These are phyloP conservation scores for Microcaecilia unicolor DNA, from an alignment of 2,797 vertebrate genomes.

Conservation along the genomic window DNA sequence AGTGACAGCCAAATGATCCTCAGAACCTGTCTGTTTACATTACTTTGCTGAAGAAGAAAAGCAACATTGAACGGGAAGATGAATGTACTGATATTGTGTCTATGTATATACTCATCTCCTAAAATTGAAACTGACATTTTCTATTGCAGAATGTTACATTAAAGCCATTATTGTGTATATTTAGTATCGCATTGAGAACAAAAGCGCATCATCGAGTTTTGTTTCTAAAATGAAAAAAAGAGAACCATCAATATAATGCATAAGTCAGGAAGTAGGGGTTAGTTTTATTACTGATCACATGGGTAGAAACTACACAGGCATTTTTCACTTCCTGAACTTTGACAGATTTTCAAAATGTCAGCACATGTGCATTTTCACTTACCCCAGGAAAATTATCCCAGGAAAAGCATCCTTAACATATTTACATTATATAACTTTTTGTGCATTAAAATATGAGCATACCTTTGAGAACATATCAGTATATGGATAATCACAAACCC, in stretches of 20 bases:
- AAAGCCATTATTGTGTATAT: constrained; percentile 17
- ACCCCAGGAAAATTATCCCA: too few relatives aligned
- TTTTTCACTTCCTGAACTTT: too few relatives aligned
- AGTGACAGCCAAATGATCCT: not conserved
- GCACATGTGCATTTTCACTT: too few relatives aligned
- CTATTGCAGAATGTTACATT: constrained; percentile 5
- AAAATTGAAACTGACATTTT: constrained; percentile 33
- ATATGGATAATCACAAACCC: too few relatives aligned
- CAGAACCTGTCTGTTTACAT: constrained; percentile 14
- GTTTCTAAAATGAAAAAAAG: constrained; percentile 12
- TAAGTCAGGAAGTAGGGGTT: constrained; percentile 4
- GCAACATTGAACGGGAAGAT: constrained; percentile 21
- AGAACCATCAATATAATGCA: constrained; percentile 4
- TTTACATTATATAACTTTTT: too few relatives aligned
- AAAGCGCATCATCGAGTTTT: constrained; percentile 2
- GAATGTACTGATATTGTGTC: constrained; percentile 7
- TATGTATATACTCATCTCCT: constrained; percentile 7
- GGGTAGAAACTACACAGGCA: too few relatives aligned
- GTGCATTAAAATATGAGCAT: too few relatives aligned
- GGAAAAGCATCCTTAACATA: too few relatives aligned
- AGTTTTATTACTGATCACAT: constrained; percentile 2
- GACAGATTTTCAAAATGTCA: too few relatives aligned
- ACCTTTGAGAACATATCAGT: too few relatives aligned
- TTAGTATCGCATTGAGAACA: constrained; percentile 4
- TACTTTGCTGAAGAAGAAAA: constrained; percentile 18